phyloP scores from a whole-genome alignment of 1,140 invertebrate species.

The Macrobrachium nipponense region DNA sequence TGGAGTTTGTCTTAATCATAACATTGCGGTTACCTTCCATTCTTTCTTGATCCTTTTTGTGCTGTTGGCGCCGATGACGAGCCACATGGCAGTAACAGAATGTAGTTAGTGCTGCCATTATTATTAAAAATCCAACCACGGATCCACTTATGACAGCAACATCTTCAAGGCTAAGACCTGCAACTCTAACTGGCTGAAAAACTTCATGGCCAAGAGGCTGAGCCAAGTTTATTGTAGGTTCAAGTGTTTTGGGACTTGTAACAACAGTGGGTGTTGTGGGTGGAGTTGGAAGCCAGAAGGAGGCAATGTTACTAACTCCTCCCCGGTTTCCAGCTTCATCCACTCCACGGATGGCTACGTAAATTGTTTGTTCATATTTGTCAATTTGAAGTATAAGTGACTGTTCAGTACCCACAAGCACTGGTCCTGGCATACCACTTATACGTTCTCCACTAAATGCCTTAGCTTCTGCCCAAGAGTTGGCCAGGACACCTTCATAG shows the following conservation, averaged over 20 bases:
- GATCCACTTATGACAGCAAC: constrained; percentile 46
- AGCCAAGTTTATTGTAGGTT: constrained; percentile 38
- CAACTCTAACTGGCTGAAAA: constrained; percentile 32
- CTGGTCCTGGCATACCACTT: constrained; percentile 47
- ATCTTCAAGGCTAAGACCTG: constrained; percentile 45
- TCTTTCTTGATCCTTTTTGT: constrained; percentile 47
- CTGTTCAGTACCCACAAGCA: constrained; percentile 41
- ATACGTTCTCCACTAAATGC: constrained; percentile 49
- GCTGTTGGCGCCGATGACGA: constrained; percentile 25
- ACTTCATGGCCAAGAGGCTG: constrained; percentile 36
- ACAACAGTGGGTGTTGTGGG: constrained; percentile 60
- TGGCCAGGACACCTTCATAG: constrained; percentile 57
- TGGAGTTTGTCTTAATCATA: constrained; percentile 44
- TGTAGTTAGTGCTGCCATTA: constrained; percentile 29
- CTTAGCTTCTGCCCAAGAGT: constrained; percentile 37
- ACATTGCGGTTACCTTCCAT: constrained; percentile 12
- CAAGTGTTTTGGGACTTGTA: constrained; percentile 45
- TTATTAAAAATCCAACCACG: constrained; percentile 50
- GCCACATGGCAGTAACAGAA: constrained; percentile 54
- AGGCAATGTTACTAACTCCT: constrained; percentile 73
- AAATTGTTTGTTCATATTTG: constrained; percentile 64
- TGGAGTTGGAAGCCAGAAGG: constrained; percentile 69
- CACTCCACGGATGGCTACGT: constrained; percentile 72
- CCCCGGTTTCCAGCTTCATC: constrained; percentile 68
- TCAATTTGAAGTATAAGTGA: constrained; percentile 46